phyloP scores from a whole-genome alignment of 1,140 invertebrate genomes.

The Leptonema lineaticorne region DNA sequence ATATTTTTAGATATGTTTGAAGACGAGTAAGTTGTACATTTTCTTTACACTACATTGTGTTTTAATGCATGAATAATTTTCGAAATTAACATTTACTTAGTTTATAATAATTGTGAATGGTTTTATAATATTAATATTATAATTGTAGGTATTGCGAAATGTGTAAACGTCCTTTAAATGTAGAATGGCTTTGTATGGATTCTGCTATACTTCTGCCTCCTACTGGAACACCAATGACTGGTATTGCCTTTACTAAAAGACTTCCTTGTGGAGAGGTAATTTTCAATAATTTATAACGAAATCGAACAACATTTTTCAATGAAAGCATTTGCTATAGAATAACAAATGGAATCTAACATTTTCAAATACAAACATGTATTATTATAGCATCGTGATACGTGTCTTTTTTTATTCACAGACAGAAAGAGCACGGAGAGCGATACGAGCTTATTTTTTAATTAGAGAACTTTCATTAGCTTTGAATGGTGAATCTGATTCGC shows the following conservation, averaged over 20 bases:
- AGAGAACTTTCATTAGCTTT: constrained; percentile 81
- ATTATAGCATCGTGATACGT: neutral
- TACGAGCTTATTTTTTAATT: constrained; percentile 92
- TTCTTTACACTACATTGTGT: neutral
- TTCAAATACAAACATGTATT: neutral
- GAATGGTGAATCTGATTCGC: constrained; percentile 78
- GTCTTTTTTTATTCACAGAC: constrained; percentile 70
- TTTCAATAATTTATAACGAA: too few relatives aligned
- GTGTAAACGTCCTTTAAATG: constrained; percentile 82
- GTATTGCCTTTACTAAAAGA: constrained; percentile 91
- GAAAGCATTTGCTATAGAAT: too few relatives aligned
- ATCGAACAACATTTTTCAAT: neutral
- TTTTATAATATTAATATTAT: constrained; percentile 6
- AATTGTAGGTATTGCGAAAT: constrained; percentile 75
- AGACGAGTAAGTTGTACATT: constrained; percentile 74
- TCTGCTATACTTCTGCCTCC: constrained; percentile 94
- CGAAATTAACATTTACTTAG: neutral
- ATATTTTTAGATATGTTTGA: constrained; percentile 99
- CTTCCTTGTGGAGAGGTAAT: constrained; percentile 91
- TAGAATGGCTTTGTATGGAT: constrained; percentile 93
- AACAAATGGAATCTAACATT: too few relatives aligned
- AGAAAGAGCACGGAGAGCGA: constrained; percentile 88
- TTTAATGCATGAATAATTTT: neutral
- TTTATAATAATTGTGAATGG: neutral
- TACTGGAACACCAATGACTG: constrained; percentile 94